A percentile compares a stretch with the other conserved stretches of the same genome.
Conservation (phyloP, 2,888 invertebrate genomes). For the Pyrgus malvae region DNA sequence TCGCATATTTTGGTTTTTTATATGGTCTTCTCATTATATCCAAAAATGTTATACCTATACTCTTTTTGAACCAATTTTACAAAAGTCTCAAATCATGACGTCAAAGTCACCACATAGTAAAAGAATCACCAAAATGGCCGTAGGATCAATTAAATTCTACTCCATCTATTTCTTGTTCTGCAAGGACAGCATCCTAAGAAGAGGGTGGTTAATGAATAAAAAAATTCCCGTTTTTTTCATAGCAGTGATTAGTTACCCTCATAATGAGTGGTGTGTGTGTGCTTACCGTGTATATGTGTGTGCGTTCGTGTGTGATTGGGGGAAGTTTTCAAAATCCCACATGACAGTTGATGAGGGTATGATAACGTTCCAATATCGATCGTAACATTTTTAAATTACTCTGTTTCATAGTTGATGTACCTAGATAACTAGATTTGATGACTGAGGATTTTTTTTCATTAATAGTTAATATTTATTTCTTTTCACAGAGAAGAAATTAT, state of each 20-base stretch:
- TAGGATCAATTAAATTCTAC: conserved; percentile 28
- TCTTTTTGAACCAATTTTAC: too few species aligned
- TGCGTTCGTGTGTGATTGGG: conserved; percentile 38
- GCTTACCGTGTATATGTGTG: conserved; percentile 47
- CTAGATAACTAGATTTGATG: too few species aligned
- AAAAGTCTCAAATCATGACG: too few species aligned
- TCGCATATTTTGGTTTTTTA: too few species aligned
- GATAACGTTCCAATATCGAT: conserved; percentile 55
- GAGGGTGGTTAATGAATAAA: conserved; percentile 82
- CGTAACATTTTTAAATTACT: conserved; percentile 24
- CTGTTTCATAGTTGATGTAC: too few species aligned
- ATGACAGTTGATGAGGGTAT: conserved; percentile 73
- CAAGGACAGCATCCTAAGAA: conserved; percentile 67
- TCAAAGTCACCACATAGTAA: too few species aligned
- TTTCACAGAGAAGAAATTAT: too few species aligned
- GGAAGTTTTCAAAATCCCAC: conserved; percentile 59
- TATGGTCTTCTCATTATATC: too few species aligned
- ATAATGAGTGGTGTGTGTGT: conserved; percentile 73
- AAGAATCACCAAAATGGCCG: too few species aligned
- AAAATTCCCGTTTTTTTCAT: conserved; percentile 75
- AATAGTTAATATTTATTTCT: too few species aligned
- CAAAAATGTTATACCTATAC: too few species aligned
- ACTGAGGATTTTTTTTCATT: too few species aligned
- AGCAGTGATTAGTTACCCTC: conserved; percentile 81
- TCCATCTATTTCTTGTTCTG: conserved; percentile 46